Evolutionary conservation across 2,797 vertebrate species (phyloP).

Genomic region (Cygnus olor): DNA sequence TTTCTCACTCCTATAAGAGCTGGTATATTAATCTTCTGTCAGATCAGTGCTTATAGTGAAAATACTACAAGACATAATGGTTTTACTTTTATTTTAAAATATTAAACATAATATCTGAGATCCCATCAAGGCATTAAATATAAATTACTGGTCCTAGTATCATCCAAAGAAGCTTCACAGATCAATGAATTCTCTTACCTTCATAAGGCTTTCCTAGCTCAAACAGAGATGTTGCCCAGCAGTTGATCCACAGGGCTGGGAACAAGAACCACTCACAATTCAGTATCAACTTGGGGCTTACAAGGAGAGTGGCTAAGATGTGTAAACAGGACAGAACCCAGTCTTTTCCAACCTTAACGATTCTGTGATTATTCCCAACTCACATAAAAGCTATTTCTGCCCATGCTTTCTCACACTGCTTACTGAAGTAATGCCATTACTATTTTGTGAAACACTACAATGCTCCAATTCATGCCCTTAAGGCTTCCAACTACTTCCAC

Average conservation of each 20-base stretch:
- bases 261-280: not conserved
- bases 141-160: not conserved
- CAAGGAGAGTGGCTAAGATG: not conserved
- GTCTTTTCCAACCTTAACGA: too few species aligned
- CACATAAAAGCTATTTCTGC: constrained; percentile 7
- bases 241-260: not conserved
- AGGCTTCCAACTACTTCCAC: not conserved
- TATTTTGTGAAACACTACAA: constrained; percentile 23
- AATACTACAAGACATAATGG: not conserved
- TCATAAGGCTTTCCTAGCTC: not conserved
- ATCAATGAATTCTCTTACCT: not conserved
- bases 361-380: not conserved
- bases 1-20: not conserved
- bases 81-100: not conserved
- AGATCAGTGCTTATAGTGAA: not conserved
- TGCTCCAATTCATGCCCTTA: not conserved
- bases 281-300: not conserved
- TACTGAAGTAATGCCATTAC: constrained; percentile 23
- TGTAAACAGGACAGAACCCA: not conserved
- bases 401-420: not conserved
- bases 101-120: not conserved
- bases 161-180: not conserved
- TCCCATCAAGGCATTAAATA: not conserved
- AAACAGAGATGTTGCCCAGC: not conserved
- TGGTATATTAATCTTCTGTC: not conserved